Evolutionary conservation across 1,140 invertebrate species (phyloP).

Genomic region (Pseudomyrmex sp.): DNA sequence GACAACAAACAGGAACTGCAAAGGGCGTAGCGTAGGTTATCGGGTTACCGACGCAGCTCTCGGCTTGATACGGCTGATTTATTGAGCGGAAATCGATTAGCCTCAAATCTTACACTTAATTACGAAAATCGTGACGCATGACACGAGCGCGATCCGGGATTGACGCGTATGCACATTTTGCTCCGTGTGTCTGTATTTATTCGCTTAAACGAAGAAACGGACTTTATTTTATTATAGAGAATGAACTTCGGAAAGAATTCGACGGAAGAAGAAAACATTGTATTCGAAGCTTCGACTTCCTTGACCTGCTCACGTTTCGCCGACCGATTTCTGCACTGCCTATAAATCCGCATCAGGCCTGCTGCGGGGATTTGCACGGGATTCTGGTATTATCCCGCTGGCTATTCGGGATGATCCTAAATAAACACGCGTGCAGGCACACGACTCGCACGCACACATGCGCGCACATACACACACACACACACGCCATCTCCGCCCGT

Average conservation of each 20-base stretch:
- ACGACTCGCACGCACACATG: conserved; percentile 77
- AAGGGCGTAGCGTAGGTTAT: conserved; percentile 62
- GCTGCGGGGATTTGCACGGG: conserved; percentile 66
- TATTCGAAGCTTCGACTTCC: neutral
- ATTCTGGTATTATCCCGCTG: conserved; percentile 68
- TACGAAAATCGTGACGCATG: conserved; percentile 36
- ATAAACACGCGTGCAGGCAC: conserved; percentile 80
- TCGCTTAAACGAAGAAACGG: too few relatives aligned
- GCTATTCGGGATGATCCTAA: conserved; percentile 78
- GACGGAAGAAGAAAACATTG: neutral
- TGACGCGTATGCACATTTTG: neutral
- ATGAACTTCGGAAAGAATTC: neutral
- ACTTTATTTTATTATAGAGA: neutral
- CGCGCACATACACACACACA: conserved; percentile 79
- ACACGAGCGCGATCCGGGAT: neutral
- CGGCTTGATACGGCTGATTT: conserved; percentile 58
- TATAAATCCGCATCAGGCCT: conserved; percentile 69
- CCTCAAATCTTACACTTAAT: conserved; percentile 66
- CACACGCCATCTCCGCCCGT: conserved; percentile 22
- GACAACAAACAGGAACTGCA: conserved; percentile 73
- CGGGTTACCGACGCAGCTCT: conserved; percentile 54
- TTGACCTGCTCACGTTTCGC: conserved; percentile 4
- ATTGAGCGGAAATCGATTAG: conserved; percentile 71
- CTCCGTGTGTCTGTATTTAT: too few relatives aligned
- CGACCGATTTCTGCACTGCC: conserved; percentile 33